phyloP scores from a whole-genome alignment of 2,888 invertebrate genomes.

The Zele albiditarsus region DNA sequence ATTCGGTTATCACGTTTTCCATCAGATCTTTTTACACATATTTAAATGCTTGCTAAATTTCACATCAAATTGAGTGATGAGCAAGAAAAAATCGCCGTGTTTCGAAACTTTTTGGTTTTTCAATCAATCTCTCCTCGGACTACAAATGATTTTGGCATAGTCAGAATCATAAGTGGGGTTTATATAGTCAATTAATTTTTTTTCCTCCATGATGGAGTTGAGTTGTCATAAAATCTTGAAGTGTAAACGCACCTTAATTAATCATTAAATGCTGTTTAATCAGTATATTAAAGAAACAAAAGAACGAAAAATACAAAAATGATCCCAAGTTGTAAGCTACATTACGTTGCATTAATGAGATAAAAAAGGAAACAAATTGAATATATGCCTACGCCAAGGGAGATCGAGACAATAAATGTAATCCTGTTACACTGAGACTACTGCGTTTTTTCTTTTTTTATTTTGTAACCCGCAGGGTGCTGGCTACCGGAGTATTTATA shows the following conservation, averaged over 20 bases:
- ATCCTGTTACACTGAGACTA: constrained; percentile 72
- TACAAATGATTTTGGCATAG: neutral
- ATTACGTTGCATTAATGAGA: constrained; percentile 53
- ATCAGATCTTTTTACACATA: neutral
- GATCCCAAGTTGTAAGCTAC: constrained; percentile 65
- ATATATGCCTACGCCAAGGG: constrained; percentile 60
- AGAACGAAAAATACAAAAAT: constrained; percentile 44
- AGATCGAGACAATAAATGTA: constrained; percentile 73
- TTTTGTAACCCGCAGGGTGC: constrained; percentile 68
- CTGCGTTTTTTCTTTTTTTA: constrained; percentile 70
- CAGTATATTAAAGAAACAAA: constrained; percentile 32
- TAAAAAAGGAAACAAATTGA: constrained; percentile 38
- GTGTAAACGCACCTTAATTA: constrained; percentile 54
- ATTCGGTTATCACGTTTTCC: constrained; percentile 50
- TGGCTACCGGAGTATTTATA: constrained; percentile 68
- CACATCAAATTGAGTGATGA: neutral
- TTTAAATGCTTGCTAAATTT: neutral
- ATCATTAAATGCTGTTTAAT: constrained; percentile 34
- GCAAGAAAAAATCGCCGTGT: neutral
- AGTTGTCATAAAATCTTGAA: constrained; percentile 47
- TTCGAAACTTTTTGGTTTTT: neutral
- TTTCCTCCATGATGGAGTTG: neutral
- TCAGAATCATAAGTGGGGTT: neutral
- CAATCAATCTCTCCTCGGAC: neutral
- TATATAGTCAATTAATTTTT: constrained; percentile 1